A percentile compares a stretch with the other conserved stretches of the same genome.
Conservation (phyloP, 2,113 vertebrate genomes). For the Bufo bufo region DNA sequence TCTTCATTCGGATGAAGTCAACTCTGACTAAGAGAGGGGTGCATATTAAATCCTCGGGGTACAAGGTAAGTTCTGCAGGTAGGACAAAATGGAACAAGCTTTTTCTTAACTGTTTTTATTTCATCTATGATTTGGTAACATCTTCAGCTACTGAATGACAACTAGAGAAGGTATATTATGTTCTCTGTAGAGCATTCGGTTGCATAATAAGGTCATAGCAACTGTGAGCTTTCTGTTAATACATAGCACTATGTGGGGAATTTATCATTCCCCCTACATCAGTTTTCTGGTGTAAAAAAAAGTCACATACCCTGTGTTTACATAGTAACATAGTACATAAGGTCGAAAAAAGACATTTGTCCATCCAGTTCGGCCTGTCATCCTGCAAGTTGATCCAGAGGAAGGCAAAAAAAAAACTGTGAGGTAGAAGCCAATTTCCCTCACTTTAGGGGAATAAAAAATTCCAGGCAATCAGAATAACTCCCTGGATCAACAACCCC, state of each 20-base stretch:
- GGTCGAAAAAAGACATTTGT: too few species aligned
- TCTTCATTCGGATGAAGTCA: constrained; percentile 99
- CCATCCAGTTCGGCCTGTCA: too few species aligned
- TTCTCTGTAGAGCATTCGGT: background rate
- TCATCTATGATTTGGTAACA: background rate
- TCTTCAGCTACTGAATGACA: background rate
- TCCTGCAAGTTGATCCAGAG: too few species aligned
- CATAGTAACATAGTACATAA: too few species aligned
- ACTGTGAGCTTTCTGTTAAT: background rate
- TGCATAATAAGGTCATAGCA: background rate
- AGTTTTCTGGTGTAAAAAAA: too few species aligned
- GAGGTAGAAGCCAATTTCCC: too few species aligned
- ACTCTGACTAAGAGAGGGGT: constrained; percentile 97
- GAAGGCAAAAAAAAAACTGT: too few species aligned
- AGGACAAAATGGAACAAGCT: background rate
- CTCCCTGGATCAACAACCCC: too few species aligned
- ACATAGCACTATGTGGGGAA: background rate
- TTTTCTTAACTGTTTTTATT: background rate
- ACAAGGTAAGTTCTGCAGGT: constrained; percentile 82
- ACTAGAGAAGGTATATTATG: background rate
- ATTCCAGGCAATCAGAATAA: too few species aligned
- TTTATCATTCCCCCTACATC: too few species aligned
- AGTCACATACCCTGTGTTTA: too few species aligned
- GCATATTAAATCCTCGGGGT: constrained; percentile 99
- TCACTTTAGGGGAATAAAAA: too few species aligned